phyloP scores from a whole-genome alignment of 2,797 vertebrate species.

The Adrianichthys oophorus region DNA sequence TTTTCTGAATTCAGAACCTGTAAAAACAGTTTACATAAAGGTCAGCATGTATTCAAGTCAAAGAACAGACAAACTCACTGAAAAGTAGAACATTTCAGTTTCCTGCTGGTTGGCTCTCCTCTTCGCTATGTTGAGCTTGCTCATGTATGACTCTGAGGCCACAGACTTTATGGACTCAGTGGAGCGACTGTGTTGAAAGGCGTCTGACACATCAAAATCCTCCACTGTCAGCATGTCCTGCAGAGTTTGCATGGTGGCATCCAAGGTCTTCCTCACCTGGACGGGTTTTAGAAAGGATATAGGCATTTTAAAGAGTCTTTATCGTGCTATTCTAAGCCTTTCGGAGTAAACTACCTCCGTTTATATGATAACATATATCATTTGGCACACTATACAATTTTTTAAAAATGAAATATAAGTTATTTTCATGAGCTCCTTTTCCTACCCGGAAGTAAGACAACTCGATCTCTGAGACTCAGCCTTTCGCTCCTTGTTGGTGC shows the following conservation, averaged over 20 bases:
- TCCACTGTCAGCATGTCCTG: conserved; percentile 99
- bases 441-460: too few species aligned
- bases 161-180: conserved; percentile 96
- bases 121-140: conserved; percentile 94
- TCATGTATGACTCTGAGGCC: conserved; percentile 97
- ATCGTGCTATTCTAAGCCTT: background rate
- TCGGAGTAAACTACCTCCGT: too few species aligned
- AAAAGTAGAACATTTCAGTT: conserved; percentile 97
- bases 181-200: conserved; percentile 98
- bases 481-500: too few species aligned
- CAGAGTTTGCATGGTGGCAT: conserved; percentile 97
- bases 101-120: conserved; percentile 96
- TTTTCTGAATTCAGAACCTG: conserved; percentile 24
- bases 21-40: too few species aligned
- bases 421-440: too few species aligned
- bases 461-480: too few species aligned
- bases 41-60: too few species aligned
- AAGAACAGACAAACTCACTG: conserved; percentile 76
- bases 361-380: too few species aligned
- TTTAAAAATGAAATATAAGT: too few species aligned
- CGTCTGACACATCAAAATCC: conserved; percentile 97
- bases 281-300: conserved; percentile 1
- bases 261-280: conserved; percentile 96
- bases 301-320: conserved; percentile 23
- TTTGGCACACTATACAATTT: too few species aligned